Percentiles rank a stretch among this genome's conserved stretches.
phyloP scores from a whole-genome alignment of 2,113 vertebrate genomes.

The Canis aureus region DNA sequence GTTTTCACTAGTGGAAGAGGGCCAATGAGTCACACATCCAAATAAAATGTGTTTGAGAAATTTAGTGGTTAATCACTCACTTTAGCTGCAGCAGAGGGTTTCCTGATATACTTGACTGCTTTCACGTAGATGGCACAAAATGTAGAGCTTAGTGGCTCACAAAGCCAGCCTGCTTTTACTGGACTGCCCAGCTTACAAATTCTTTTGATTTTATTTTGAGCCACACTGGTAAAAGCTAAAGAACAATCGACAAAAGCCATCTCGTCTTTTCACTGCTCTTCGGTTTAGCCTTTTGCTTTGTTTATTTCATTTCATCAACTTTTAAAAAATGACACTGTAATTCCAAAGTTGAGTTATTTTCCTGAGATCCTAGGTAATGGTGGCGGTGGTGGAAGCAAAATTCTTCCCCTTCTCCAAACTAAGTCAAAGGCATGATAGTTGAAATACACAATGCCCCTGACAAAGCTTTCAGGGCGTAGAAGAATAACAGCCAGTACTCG shows the following conservation, averaged over 20 bases:
- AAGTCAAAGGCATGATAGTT: background rate
- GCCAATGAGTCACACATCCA: background rate
- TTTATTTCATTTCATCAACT: conserved; percentile 19
- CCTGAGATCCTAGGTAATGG: background rate
- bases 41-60: background rate
- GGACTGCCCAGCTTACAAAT: background rate
- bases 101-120: background rate
- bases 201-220: background rate
- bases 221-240: background rate
- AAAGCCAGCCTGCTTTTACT: background rate
- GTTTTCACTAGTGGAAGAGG: background rate
- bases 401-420: background rate
- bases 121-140: background rate
- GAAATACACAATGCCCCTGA: background rate
- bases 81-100: background rate
- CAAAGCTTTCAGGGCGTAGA: background rate
- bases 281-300: background rate
- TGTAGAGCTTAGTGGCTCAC: background rate
- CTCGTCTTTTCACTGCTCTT: background rate
- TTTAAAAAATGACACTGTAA: background rate
- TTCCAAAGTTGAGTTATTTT: background rate
- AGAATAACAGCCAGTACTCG: background rate
- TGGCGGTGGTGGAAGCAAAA: background rate
- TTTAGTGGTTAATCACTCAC: background rate
- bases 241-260: background rate